Evolutionary conservation across 2,113 vertebrate species (phyloP), one percentile per base, ranked within the genome.

Genomic region (Rhinolophus sinicus): DNA sequence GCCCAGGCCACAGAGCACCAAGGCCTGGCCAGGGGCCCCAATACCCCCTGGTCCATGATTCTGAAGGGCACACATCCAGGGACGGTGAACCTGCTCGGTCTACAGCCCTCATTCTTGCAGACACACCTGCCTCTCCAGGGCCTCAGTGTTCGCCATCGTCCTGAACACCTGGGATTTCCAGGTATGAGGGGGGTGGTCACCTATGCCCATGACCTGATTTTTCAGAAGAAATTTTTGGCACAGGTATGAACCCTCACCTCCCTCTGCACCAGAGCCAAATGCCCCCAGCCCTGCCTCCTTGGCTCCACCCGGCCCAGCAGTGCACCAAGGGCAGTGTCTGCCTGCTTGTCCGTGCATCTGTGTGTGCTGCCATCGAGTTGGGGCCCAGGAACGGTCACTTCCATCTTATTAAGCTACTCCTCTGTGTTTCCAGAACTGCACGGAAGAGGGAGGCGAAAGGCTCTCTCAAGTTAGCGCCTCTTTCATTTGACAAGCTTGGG

Each of bases 181-280:
- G 84, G 40, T 69, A 64, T 0, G 18, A 33, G 95, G 58, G 22
- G n/a, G 77, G 75, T 54, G 54, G 54, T 47, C 26, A 26, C 0
- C 50, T 30, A 22, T 0, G 0, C 15, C 69, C 4, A 58, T 19
- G 44, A 87, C 19, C 33, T 12, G 80, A 93, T 19, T 95, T 94
- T 96, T 94, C 76, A 93, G 95, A 97, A 96, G 94, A 93, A 47
- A 52, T 90, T 47, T 84, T 82, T 94, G 97, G 95, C 94, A 90
- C 88, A 69, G 91, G 7, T 89, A 85, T 0, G 0, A 95, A 96
- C 95, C 56, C 62, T 44, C 60, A 77, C 94, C 95, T 92, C 33
- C 94, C 88, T 95, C 83, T 88, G 76, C 47, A 90, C 95, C 64
- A 52, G 52, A 82, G 58, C 93, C 76, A 73, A 44, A 38, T 12